Evolutionary conservation across 2,888 invertebrate genomes (phyloP).

Genomic region (Netelia virgata): DNA sequence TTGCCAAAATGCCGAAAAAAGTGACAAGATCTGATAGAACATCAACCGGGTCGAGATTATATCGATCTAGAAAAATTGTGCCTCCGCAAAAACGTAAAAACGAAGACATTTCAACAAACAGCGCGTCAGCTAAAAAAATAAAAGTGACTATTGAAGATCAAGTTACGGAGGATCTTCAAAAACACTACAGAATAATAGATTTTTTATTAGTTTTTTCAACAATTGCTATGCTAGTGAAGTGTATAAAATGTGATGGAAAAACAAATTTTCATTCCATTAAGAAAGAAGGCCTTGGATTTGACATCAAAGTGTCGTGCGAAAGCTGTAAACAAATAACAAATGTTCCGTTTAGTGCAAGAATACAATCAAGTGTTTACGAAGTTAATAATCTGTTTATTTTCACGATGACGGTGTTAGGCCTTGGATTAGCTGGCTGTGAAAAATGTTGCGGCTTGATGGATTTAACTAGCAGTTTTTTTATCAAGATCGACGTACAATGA

Average conservation of each 20-base stretch:
- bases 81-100: conserved; percentile 56
- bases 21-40: conserved; percentile 66
- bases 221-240: conserved; percentile 71
- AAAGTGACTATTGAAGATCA: conserved; percentile 68
- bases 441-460: conserved; percentile 67
- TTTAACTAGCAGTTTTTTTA: conserved; percentile 68
- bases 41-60: conserved; percentile 68
- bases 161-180: conserved; percentile 68
- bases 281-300: conserved; percentile 50
- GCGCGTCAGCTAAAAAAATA: conserved; percentile 71
- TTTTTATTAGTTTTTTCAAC: conserved; percentile 70
- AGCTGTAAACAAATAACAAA: no score
- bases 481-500: no score
- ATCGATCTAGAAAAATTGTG: conserved; percentile 68
- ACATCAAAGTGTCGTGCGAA: no score
- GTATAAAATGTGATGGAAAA: conserved; percentile 70
- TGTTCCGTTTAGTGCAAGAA: no score
- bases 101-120: conserved; percentile 66
- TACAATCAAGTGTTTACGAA: no score
- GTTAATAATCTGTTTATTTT: no score
- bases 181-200: conserved; percentile 70
- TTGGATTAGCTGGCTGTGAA: conserved; percentile 67
- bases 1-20: conserved; percentile 70
- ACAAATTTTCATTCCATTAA: conserved; percentile 67
- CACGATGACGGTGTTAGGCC: conserved; percentile 16